phyloP scores from a whole-genome alignment of 2,888 invertebrate genomes.

The Parapristionchus giblindavisi region DNA sequence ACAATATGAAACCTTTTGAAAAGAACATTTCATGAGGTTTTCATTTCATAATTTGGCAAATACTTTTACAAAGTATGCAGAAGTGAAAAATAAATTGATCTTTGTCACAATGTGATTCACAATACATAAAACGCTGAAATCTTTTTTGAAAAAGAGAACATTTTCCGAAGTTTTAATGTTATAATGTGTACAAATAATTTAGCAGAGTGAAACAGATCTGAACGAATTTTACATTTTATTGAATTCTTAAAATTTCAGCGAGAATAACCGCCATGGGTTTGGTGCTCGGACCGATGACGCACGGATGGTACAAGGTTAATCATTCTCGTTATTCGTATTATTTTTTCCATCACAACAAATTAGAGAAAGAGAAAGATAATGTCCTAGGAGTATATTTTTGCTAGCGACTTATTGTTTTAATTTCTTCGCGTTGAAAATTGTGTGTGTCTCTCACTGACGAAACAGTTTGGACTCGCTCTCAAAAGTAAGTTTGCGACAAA shows the following conservation, averaged over 20 bases:
- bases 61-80: too few relatives aligned
- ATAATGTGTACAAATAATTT: neutral
- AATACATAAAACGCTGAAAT: too few relatives aligned
- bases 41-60: too few relatives aligned
- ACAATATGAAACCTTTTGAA: too few relatives aligned
- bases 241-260: slow-evolving; percentile 12
- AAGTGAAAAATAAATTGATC: too few relatives aligned
- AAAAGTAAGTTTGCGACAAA: neutral
- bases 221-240: too few relatives aligned
- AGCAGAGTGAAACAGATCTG: neutral
- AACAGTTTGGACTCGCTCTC: neutral
- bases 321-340: neutral
- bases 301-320: slow-evolving; percentile 12
- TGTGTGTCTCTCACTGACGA: neutral
- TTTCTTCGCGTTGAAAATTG: neutral
- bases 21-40: too few relatives aligned
- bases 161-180: neutral
- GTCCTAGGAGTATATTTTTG: too few relatives aligned
- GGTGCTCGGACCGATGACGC: slow-evolving; percentile 35
- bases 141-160: too few relatives aligned
- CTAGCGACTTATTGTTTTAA: too few relatives aligned
- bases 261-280: slow-evolving; percentile 35
- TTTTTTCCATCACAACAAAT: neutral
- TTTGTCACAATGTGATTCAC: too few relatives aligned
- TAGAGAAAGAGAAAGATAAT: neutral